phyloP scores from a whole-genome alignment of 1,140 invertebrate species.

The Lasioglossum albipes region DNA sequence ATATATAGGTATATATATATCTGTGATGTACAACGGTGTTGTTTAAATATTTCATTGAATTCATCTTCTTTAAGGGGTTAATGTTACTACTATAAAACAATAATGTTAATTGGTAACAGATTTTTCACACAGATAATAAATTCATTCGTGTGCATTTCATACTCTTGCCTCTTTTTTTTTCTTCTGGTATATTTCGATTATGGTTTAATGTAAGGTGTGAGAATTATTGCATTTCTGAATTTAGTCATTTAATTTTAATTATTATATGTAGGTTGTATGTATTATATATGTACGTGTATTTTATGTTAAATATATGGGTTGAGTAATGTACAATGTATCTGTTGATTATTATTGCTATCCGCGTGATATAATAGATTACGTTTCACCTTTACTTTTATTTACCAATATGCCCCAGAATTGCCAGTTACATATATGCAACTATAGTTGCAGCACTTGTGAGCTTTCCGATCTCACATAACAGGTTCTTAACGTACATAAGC shows the following conservation, averaged over 20 bases:
- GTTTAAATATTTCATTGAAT: neutral
- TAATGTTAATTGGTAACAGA: neutral
- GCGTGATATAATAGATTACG: neutral
- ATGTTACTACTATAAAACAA: slow-evolving; percentile 1
- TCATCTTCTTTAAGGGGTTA: slow-evolving; percentile 5
- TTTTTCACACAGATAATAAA: neutral
- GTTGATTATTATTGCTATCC: slow-evolving; percentile 15
- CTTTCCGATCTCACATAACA: slow-evolving; percentile 5
- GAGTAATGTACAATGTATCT: slow-evolving; percentile 21
- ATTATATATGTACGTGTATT: slow-evolving; percentile 1
- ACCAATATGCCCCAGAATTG: slow-evolving; percentile 22
- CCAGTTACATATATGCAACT: slow-evolving; percentile 5
- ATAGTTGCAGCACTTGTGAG: slow-evolving; percentile 32
- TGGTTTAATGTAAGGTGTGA: neutral
- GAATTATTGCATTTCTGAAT: neutral
- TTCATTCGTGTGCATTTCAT: neutral
- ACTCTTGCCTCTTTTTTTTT: neutral
- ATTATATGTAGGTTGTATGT: neutral
- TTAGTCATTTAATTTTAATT: neutral
- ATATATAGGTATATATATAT: neutral
- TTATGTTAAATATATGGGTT: slow-evolving; percentile 13
- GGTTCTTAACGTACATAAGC: slow-evolving; percentile 7
- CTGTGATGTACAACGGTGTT: neutral
- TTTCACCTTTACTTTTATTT: slow-evolving; percentile 30
- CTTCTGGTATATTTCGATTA: neutral